Percentiles rank a stretch among this genome's conserved stretches.
Evolutionary conservation across 2,888 invertebrate species (phyloP).

Genomic region (Dinocampus coccinellae): DNA sequence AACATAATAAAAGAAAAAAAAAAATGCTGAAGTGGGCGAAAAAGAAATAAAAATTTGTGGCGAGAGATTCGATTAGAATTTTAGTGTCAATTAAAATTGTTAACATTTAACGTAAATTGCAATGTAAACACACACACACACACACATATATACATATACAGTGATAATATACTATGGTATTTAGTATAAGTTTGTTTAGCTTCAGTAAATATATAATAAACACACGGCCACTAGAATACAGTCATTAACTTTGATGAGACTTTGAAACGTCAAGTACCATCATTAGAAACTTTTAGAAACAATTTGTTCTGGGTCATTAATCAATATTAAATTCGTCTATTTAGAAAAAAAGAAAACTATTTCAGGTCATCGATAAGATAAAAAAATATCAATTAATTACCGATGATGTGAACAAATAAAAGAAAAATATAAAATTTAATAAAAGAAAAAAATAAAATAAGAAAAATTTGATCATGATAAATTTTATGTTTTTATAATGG

Average conservation of each 20-base stretch:
- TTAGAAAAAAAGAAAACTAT: background rate
- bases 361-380: background rate
- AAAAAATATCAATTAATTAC: background rate
- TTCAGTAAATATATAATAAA: background rate
- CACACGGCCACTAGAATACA: background rate
- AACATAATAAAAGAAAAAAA: slow-evolving; percentile 7
- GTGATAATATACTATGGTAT: too few species aligned
- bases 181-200: background rate
- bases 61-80: background rate
- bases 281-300: background rate
- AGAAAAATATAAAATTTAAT: background rate
- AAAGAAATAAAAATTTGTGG: slow-evolving; percentile 13
- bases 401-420: background rate
- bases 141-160: too few species aligned
- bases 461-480: background rate
- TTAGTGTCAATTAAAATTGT: background rate
- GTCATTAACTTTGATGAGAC: background rate
- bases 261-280: background rate
- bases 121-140: too few species aligned
- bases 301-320: background rate
- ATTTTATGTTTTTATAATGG: background rate
- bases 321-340: background rate
- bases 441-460: background rate
- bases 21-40: slow-evolving; percentile 16
- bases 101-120: background rate